Evolutionary conservation across 1,140 invertebrate genomes (phyloP).

Genomic region (Leptinotarsa lineolata): DNA sequence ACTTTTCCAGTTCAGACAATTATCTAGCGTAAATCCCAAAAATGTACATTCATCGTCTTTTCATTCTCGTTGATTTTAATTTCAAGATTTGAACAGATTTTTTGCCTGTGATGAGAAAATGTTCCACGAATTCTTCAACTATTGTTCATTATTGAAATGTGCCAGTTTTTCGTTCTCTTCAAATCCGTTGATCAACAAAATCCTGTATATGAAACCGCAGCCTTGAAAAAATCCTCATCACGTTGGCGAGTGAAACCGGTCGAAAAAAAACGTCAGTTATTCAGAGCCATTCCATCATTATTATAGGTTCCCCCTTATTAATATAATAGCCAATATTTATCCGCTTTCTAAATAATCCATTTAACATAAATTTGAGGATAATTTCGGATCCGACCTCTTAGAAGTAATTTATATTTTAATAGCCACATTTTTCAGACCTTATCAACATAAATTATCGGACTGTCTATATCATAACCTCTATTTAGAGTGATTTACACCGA

Average conservation of each 20-base stretch:
- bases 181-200: too few relatives aligned
- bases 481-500: constrained; percentile 11
- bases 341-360: constrained; percentile 41
- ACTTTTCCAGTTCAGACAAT: too few relatives aligned
- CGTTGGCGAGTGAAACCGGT: background rate
- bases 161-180: too few relatives aligned
- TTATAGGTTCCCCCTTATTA: constrained; percentile 37
- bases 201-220: background rate
- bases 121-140: too few relatives aligned
- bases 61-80: too few relatives aligned
- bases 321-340: constrained; percentile 40
- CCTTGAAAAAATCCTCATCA: background rate
- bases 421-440: constrained; percentile 31
- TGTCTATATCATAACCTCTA: background rate
- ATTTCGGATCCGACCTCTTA: constrained; percentile 33
- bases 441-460: constrained; percentile 24
- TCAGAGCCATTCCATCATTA: constrained; percentile 9
- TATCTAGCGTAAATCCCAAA: too few relatives aligned
- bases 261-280: constrained; percentile 3
- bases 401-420: constrained; percentile 34
- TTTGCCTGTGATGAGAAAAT: too few relatives aligned
- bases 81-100: too few relatives aligned
- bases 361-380: constrained; percentile 38
- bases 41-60: too few relatives aligned
- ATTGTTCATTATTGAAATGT: too few relatives aligned